These are phyloP conservation scores for Arctopsyche grandis DNA, from an alignment of 1,140 invertebrate genomes.

Conservation along the genomic window DNA sequence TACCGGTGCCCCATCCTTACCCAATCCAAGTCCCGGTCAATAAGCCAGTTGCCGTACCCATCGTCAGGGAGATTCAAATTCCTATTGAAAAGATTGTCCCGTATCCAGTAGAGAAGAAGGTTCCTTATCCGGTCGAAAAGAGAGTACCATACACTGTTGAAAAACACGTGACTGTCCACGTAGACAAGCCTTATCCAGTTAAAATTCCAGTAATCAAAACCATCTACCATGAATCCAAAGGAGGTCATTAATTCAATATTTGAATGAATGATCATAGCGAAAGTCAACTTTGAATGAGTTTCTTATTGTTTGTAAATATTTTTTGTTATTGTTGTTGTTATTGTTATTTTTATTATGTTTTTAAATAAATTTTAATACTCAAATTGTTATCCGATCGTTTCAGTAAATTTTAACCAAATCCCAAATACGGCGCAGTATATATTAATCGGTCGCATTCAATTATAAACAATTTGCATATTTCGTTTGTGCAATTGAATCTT, in stretches of 20 bases:
- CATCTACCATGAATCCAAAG: constrained; percentile 71
- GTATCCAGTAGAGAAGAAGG: constrained; percentile 76
- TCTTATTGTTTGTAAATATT: constrained; percentile 3
- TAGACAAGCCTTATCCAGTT: constrained; percentile 79
- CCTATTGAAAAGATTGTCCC: constrained; percentile 79
- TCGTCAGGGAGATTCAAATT: constrained; percentile 77
- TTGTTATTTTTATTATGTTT: constrained; percentile 39
- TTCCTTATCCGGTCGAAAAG: constrained; percentile 79
- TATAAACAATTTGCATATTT: too few species aligned
- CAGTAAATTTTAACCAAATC: too few species aligned
- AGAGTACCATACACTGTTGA: constrained; percentile 76
- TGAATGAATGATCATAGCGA: constrained; percentile 18
- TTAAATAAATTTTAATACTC: constrained; percentile 22
- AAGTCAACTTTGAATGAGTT: background rate
- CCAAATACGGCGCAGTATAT: too few species aligned
- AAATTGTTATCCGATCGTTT: background rate
- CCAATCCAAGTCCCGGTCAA: constrained; percentile 79
- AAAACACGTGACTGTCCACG: constrained; percentile 76
- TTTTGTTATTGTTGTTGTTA: constrained; percentile 42
- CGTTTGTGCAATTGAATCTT: too few species aligned
- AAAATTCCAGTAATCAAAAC: constrained; percentile 80
- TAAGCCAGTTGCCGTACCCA: constrained; percentile 75
- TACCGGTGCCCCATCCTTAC: constrained; percentile 76
- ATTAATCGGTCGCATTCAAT: too few species aligned
- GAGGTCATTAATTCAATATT: constrained; percentile 58